Evolutionary conservation across 1,140 invertebrate genomes (phyloP).

Genomic region (Paraescarpia echinospica): DNA sequence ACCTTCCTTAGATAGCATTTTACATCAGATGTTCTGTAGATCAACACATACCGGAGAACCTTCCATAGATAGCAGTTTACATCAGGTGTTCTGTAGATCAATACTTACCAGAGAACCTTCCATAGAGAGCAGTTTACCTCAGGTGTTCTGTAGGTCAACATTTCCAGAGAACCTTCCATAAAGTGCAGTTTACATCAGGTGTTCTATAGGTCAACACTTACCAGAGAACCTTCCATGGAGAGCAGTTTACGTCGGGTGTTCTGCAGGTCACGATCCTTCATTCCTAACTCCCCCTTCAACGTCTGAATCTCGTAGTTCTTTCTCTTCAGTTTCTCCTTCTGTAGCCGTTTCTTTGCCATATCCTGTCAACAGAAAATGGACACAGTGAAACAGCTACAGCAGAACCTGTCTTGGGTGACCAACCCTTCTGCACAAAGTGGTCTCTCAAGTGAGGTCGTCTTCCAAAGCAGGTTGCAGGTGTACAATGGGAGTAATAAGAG

Average conservation of each 20-base stretch:
- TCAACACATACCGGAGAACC: no score
- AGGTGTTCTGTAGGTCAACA: neutral
- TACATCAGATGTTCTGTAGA: no score
- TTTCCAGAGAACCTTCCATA: neutral
- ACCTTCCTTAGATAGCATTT: no score
- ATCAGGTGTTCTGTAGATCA: no score
- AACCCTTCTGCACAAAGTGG: neutral
- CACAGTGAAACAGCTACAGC: slow-evolving; percentile 10
- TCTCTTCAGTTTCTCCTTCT: slow-evolving; percentile 43
- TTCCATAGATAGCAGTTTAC: no score
- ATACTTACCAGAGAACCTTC: no score
- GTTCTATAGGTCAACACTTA: neutral
- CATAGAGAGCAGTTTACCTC: no score
- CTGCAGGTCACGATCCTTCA: slow-evolving; percentile 42
- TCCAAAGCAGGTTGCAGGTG: no score
- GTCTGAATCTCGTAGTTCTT: slow-evolving; percentile 57
- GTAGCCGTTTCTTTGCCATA: neutral
- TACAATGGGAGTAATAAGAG: no score
- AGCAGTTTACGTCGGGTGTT: neutral
- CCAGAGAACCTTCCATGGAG: neutral
- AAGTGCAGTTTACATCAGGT: neutral
- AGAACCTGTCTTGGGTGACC: slow-evolving; percentile 40
- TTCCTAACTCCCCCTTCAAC: slow-evolving; percentile 51
- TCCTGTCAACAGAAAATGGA: neutral
- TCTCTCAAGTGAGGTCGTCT: no score